Evolutionary conservation across 1,140 invertebrate species (phyloP).

Genomic region (Drosophila pachea): DNA sequence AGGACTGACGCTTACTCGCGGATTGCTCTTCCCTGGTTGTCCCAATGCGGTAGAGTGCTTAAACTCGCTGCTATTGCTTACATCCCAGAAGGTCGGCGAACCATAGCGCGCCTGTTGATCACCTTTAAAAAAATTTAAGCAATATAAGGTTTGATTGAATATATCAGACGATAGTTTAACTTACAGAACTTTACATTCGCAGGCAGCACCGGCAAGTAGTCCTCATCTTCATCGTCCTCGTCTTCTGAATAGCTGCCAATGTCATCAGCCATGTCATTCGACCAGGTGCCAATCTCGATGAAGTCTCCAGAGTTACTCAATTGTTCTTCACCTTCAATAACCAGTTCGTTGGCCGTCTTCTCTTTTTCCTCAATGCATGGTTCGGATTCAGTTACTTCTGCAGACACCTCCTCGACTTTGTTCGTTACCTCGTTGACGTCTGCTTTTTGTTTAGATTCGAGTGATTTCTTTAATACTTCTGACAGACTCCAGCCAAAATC

Average conservation of each 20-base stretch:
- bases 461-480: slow-evolving; percentile 87
- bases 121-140: slow-evolving; percentile 22
- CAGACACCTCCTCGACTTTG: slow-evolving; percentile 51
- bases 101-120: slow-evolving; percentile 79
- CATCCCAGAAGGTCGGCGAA: slow-evolving; percentile 80
- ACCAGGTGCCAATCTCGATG: slow-evolving; percentile 94
- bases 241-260: slow-evolving; percentile 51
- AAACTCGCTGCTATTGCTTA: slow-evolving; percentile 49
- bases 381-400: slow-evolving; percentile 29
- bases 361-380: slow-evolving; percentile 45
- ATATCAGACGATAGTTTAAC: slow-evolving; percentile 12
- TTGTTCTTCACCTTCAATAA: slow-evolving; percentile 72
- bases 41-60: slow-evolving; percentile 16
- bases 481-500: slow-evolving; percentile 95
- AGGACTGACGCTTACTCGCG: neutral
- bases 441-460: slow-evolving; percentile 79
- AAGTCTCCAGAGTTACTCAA: slow-evolving; percentile 78
- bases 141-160: neutral
- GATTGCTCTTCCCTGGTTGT: slow-evolving; percentile 10
- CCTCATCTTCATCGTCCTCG: slow-evolving; percentile 74
- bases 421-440: slow-evolving; percentile 54
- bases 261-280: slow-evolving; percentile 89
- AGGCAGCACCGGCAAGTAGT: slow-evolving; percentile 75
- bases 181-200: slow-evolving; percentile 81
- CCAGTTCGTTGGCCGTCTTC: slow-evolving; percentile 70